Evolutionary conservation across 2,797 vertebrate species (phyloP).

Genomic region (Helostoma temminkii): DNA sequence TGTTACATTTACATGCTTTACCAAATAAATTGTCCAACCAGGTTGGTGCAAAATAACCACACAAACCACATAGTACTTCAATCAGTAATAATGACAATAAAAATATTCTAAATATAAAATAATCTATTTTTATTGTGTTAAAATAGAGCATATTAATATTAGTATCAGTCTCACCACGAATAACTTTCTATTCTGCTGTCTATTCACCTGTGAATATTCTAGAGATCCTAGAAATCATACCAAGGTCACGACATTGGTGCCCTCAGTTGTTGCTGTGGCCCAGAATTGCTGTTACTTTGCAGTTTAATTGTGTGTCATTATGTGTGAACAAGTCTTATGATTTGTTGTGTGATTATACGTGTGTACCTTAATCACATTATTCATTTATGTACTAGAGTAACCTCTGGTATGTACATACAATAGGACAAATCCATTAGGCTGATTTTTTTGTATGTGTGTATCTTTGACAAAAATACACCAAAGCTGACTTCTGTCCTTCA

Average conservation of each 20-base stretch:
- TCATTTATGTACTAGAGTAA: conserved; percentile 42
- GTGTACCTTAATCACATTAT: conserved; percentile 34
- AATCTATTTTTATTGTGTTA: not conserved
- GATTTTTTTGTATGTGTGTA: conserved; percentile 16
- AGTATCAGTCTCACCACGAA: not conserved
- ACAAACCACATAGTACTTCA: not conserved
- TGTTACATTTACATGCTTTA: too few relatives aligned
- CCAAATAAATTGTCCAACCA: not conserved
- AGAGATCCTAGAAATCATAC: not conserved
- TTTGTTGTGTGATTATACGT: conserved; percentile 5
- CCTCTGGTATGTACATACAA: conserved; percentile 21
- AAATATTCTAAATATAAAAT: too few relatives aligned
- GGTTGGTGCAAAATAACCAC: not conserved
- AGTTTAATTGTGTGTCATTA: not conserved
- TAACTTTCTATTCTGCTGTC: not conserved
- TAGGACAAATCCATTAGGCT: conserved; percentile 33
- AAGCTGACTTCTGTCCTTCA: conserved; percentile 62
- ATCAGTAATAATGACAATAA: not conserved
- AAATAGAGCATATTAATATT: not conserved
- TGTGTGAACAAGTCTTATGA: not conserved
- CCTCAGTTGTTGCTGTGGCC: not conserved
- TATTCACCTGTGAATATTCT: not conserved
- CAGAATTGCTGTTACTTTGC: not conserved
- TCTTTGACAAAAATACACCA: conserved; percentile 50
- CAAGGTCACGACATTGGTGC: not conserved